phyloP scores from a whole-genome alignment of 2,888 invertebrate genomes.

The Rhaphigaster nebulosa region DNA sequence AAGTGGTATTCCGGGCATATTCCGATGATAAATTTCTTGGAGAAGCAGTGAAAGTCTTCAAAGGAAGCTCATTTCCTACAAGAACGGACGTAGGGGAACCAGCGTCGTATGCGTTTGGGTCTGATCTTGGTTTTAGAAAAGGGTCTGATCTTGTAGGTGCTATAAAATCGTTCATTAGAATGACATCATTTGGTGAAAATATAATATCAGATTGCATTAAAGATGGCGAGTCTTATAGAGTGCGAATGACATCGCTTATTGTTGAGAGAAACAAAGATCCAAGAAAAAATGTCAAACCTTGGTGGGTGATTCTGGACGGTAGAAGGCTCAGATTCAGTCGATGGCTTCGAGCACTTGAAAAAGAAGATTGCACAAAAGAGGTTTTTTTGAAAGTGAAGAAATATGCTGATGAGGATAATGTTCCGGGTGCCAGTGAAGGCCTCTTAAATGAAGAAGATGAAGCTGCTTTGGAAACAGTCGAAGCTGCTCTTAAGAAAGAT shows the following conservation, averaged over 20 bases:
- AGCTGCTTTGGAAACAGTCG: neutral
- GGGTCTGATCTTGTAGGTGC: neutral
- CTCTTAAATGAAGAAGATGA: neutral
- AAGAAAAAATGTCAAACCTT: neutral
- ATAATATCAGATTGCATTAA: constrained; percentile 28
- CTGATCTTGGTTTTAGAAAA: neutral
- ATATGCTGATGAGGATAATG: neutral
- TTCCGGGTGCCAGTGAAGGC: neutral
- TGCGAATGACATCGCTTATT: constrained; percentile 17
- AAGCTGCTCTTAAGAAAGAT: constrained; percentile 16
- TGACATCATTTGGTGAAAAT: constrained; percentile 21
- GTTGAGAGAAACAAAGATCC: constrained; percentile 31
- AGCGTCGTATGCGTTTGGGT: neutral
- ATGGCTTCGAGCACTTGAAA: constrained; percentile 10
- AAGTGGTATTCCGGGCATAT: constrained; percentile 26
- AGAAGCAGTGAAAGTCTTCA: constrained; percentile 5
- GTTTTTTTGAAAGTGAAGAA: constrained; percentile 3
- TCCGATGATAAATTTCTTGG: neutral
- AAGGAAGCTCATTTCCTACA: neutral
- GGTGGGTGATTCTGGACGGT: constrained; percentile 14
- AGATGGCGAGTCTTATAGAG: neutral
- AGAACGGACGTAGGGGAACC: constrained; percentile 10
- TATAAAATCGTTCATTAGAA: constrained; percentile 3
- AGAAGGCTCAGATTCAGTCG: constrained; percentile 17
- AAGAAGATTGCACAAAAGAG: constrained; percentile 9